Percentiles rank a stretch among this genome's conserved stretches.
These are phyloP conservation scores for Pelecanoides urinatrix DNA, from an alignment of 2,113 vertebrate genomes.

Conservation along the genomic window DNA sequence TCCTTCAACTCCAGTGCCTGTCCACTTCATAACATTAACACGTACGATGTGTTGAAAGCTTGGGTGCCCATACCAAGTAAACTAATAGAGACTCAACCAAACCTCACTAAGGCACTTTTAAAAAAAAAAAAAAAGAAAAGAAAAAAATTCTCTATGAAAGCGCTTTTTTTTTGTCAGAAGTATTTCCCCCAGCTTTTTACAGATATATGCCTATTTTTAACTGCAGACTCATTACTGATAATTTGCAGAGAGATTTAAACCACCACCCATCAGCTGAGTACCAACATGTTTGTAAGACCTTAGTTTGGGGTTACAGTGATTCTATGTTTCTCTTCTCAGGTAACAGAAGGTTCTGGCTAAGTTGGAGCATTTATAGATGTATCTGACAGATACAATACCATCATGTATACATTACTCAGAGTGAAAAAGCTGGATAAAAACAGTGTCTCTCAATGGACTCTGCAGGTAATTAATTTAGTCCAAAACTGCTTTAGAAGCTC, in stretches of 20 bases:
- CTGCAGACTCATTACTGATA: background rate
- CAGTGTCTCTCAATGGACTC: background rate
- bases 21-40: background rate
- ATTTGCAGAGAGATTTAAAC: background rate
- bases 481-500: background rate
- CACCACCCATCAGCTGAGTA: background rate
- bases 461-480: background rate
- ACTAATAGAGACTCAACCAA: background rate
- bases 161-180: background rate
- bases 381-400: background rate
- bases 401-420: background rate
- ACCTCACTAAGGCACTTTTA: background rate
- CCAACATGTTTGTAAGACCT: background rate
- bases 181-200: background rate
- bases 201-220: background rate
- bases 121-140: no score
- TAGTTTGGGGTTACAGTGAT: background rate
- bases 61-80: background rate
- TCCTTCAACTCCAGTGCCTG: background rate
- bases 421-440: background rate
- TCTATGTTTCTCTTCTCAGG: background rate
- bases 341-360: background rate
- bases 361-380: background rate
- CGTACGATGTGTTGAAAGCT: rapidly evolving
- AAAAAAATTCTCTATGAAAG: background rate